phyloP scores from a whole-genome alignment of 2,888 invertebrate genomes.

The Pristionchus fissidentatus region DNA sequence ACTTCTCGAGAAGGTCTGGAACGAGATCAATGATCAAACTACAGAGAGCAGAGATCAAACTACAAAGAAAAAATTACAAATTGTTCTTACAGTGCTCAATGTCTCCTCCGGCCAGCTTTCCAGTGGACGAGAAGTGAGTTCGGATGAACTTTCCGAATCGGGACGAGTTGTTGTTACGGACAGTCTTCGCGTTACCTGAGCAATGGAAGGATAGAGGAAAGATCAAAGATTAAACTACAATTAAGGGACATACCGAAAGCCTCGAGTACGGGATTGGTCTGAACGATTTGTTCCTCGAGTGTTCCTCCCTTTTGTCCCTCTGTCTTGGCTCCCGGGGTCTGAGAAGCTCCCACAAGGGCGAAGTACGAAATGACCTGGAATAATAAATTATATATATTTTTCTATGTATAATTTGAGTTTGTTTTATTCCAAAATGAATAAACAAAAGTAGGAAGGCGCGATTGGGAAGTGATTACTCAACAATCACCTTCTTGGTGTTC shows the following conservation, averaged over 20 bases:
- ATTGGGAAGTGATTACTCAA: no score
- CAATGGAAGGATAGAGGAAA: background rate
- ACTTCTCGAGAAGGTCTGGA: slow-evolving; percentile 97
- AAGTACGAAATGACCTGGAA: slow-evolving; percentile 92
- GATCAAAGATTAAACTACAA: background rate
- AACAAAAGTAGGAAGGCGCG: background rate
- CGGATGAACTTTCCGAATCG: slow-evolving; percentile 99
- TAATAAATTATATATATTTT: no score
- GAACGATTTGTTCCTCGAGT: slow-evolving; percentile 99
- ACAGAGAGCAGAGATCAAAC: background rate
- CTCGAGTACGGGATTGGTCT: slow-evolving; percentile 91
- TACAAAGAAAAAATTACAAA: background rate
- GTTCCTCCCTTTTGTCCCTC: slow-evolving; percentile 83
- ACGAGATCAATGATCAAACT: slow-evolving; percentile 48
- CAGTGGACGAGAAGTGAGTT: slow-evolving; percentile 98
- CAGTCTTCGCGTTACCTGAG: slow-evolving; percentile 91
- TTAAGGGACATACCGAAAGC: slow-evolving; percentile 79
- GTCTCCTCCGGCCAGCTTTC: slow-evolving; percentile 99
- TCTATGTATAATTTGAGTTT: no score
- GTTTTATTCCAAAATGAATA: no score
- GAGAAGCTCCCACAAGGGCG: slow-evolving; percentile 82
- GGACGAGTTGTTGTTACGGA: slow-evolving; percentile 99
- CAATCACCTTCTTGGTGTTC: slow-evolving; percentile 93
- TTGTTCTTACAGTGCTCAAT: slow-evolving; percentile 89
- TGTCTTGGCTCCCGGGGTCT: slow-evolving; percentile 53